Evolutionary conservation across 2,888 invertebrate species (phyloP), one percentile per base, ranked within the genome.

Genomic region (Pomacea canaliculata): DNA sequence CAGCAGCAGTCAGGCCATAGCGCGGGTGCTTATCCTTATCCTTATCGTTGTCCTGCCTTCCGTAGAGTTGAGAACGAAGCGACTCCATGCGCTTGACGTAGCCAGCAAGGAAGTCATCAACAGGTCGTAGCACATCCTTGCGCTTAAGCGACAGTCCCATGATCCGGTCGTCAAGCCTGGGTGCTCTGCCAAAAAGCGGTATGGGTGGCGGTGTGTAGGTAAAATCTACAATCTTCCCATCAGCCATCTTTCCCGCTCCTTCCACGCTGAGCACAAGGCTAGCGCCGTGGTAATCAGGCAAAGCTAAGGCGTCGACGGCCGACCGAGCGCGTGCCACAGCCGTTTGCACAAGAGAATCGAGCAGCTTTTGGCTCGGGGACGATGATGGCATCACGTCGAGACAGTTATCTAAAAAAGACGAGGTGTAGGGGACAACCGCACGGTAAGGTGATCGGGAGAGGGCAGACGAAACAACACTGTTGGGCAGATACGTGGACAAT

Each of bases 191-290:
- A 48, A 70, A 81, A 19, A 87, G 78, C 27, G 84, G 82, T 18
- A 87, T 81, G 67, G 87, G 87, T n/a, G 86, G 82, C 59, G 85
- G 84, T 62, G 86, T 82, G 78, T 86, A 87, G 71, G 83, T 81
- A 78, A 87, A 87, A 27, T 83, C 85, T 66, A 84, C 78, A 49
- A 83, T 71, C 60, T 83, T 82, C 16, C 81, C 81, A 48, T 81
- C 78, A 16, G 83, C 83, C n/a, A 83, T 79, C 51, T 81, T 83
- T 19, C 84, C 84, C 69, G 86, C 86, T 37, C 87, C 87, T 71
- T 87, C 87, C 13, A 87, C 86, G 77, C 86, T 86, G 27, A 87
- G 75, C 48, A 87, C 83, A 48, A 87, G 78, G 79, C 86, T 84
- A 51, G 86, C 87, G 71, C 81, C 78, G 49, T 84, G 84, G 75